A percentile compares a stretch with the other conserved stretches of the same genome.
These are phyloP conservation scores for Epirrhoe tristata DNA, from an alignment of 2,888 invertebrate species.

Conservation along the genomic window DNA sequence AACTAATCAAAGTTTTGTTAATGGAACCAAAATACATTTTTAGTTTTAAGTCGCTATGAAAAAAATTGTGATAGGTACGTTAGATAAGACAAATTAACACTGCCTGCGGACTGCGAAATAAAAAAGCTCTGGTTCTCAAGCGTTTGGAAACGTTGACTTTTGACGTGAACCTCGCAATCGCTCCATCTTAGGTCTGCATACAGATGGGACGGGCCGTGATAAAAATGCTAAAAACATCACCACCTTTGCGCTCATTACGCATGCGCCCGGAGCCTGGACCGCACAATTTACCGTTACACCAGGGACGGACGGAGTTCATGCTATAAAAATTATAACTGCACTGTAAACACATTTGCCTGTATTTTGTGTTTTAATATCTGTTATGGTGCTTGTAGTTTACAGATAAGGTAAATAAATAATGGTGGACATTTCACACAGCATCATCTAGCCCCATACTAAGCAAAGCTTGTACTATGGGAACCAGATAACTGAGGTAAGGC, in stretches of 20 bases:
- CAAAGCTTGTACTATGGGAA: no score
- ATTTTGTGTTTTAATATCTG: no score
- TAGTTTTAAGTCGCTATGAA: neutral
- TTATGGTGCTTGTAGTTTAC: no score
- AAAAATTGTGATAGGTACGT: neutral
- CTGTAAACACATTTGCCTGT: neutral
- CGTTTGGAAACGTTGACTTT: conserved; percentile 29
- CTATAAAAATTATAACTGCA: neutral
- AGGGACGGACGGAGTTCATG: conserved; percentile 10
- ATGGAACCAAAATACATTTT: neutral
- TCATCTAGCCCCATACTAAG: no score
- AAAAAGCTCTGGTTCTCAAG: conserved; percentile 17
- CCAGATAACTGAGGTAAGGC: no score
- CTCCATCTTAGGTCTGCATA: conserved; percentile 41
- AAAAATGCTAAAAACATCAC: conserved; percentile 55
- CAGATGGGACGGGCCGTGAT: conserved; percentile 49
- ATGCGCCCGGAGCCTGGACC: conserved; percentile 51
- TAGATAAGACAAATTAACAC: neutral
- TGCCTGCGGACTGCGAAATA: neutral
- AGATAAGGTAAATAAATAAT: no score
- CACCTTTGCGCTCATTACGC: conserved; percentile 53
- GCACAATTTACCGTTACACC: conserved; percentile 43
- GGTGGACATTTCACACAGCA: no score
- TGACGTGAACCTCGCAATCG: conserved; percentile 36
- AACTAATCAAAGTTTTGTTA: neutral